Base-by-base conservation (phyloP, 1,140 invertebrate species). In the Polypedilum pembai region DNA sequence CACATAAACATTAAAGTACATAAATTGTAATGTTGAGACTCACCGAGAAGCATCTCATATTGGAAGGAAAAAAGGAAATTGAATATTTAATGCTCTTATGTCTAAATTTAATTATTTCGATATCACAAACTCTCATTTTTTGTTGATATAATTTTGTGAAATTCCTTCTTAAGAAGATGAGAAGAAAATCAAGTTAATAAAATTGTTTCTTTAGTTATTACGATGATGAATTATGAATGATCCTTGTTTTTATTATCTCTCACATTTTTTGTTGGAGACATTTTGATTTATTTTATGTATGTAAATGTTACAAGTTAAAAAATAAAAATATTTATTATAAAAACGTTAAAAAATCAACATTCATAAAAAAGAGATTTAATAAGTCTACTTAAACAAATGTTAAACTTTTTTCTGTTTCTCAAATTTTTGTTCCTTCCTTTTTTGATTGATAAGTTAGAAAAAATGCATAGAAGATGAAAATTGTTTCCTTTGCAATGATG, bases 301-400 rank as follows among this genome's bases (percentile, higher is more conserved):
- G 45, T 56, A 56, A 56, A 56, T 56, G 45, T 56, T 56, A 56
- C 45, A 56, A n/a, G 12, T 56, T 56, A 56, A 56, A 56, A 56
- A 56, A 56, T 4, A 56, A 56, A n/a, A 56, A 56, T n/a, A 33
- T 33, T 33, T 33, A 33, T 33, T 33, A 33, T 33, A 33, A 33
- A n/a, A 33, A 33, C 24, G 24, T 33, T 33, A 33, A 3, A 33
- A 33, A 33, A 33, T 33, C 24, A 33, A 33, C 24, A 33, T 33
- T 33, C 24, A 33, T 33, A 33, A 33, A 33, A 33, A n/a, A n/a
- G n/a, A 33, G 24, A 33, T 33, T 33, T 33, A 33, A 33, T 33
- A 33, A 5, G 24, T 33, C 24, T 33, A 33, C 24, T 33, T 33
- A 33, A 33, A 33, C 24, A 33, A 33, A n/a, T n/a, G n/a, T n/a